A percentile compares a stretch with the other conserved stretches of the same genome.
phyloP scores from a whole-genome alignment of 2,888 invertebrate species.

The Cordilura impudica region DNA sequence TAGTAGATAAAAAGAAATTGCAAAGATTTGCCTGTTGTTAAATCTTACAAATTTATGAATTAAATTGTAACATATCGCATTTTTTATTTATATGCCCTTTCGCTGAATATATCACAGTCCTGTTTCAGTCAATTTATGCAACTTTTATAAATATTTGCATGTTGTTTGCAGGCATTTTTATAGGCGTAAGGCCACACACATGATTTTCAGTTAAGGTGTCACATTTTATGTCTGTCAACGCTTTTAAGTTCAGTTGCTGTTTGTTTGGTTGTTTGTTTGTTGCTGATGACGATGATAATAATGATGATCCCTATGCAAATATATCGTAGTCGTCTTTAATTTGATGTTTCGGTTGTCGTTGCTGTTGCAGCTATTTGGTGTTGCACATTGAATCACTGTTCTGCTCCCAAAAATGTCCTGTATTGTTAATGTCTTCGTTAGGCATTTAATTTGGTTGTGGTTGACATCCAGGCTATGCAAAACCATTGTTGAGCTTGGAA shows the following conservation, averaged over 20 bases:
- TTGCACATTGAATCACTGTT: constrained; percentile 28
- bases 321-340: constrained; percentile 29
- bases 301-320: constrained; percentile 34
- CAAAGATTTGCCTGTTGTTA: constrained; percentile 21
- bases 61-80: neutral
- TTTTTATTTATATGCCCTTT: neutral
- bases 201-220: constrained; percentile 51
- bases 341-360: constrained; percentile 23
- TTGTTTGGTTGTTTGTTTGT: too few species aligned
- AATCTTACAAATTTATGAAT: constrained; percentile 46
- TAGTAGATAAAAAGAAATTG: constrained; percentile 16
- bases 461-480: constrained; percentile 61
- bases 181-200: constrained; percentile 48
- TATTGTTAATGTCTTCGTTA: constrained; percentile 73
- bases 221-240: constrained; percentile 54
- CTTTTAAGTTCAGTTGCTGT: constrained; percentile 51
- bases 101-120: neutral
- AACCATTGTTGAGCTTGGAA: constrained; percentile 41
- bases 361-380: constrained; percentile 2
- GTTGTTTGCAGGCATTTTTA: constrained; percentile 49
- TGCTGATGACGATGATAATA: constrained; percentile 3
- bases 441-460: constrained; percentile 73
- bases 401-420: constrained; percentile 63
- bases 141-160: neutral
- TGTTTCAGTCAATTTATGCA: constrained; percentile 19